phyloP scores from a whole-genome alignment of 2,888 invertebrate species.

The Tiphia femorata region DNA sequence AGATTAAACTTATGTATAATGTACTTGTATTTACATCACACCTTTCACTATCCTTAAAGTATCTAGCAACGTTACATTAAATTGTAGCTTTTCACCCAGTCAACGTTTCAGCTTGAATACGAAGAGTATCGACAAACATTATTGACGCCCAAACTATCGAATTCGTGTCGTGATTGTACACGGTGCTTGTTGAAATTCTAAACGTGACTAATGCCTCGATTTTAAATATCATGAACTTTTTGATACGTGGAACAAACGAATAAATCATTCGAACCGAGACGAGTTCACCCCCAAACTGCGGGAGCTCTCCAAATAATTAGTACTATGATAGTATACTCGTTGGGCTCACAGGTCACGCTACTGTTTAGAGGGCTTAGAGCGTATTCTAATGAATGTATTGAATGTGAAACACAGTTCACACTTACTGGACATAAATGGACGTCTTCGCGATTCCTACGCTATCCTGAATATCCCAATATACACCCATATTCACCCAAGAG shows the following conservation, averaged over 20 bases:
- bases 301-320: conserved; percentile 6
- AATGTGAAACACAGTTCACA: too few species aligned
- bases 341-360: too few species aligned
- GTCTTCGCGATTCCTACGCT: too few species aligned
- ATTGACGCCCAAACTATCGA: conserved; percentile 26
- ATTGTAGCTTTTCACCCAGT: conserved; percentile 33
- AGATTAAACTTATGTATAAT: too few species aligned
- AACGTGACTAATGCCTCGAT: conserved; percentile 17
- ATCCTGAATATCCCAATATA: too few species aligned
- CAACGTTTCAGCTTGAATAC: conserved; percentile 33
- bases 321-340: too few species aligned
- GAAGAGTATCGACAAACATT: conserved; percentile 36
- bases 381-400: too few species aligned
- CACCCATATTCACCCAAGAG: too few species aligned
- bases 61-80: conserved; percentile 25
- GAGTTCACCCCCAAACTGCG: conserved; percentile 43
- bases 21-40: conserved; percentile 3
- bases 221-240: conserved; percentile 25
- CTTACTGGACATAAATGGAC: too few species aligned
- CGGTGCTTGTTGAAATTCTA: conserved; percentile 26
- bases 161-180: conserved; percentile 21
- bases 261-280: conserved; percentile 44
- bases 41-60: not conserved
- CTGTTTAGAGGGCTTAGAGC: too few species aligned
- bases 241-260: conserved; percentile 43